A percentile compares a stretch with the other conserved stretches of the same genome.
phyloP scores from a whole-genome alignment of 1,140 invertebrate species.

The Caenorhabditis brenneri region DNA sequence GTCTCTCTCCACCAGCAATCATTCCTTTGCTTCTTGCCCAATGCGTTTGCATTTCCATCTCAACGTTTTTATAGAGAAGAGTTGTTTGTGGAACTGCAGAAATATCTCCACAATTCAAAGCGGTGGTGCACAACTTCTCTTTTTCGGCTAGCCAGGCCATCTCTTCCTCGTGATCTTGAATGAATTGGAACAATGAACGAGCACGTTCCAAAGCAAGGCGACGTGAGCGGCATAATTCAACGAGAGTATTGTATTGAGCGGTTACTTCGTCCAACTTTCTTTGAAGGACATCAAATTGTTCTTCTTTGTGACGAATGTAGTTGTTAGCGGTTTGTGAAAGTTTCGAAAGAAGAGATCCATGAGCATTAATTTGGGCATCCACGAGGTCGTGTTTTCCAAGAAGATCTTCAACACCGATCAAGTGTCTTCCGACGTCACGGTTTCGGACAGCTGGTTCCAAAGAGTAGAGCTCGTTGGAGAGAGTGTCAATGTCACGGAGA shows the following conservation, averaged over 20 bases:
- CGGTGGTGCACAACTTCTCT: conserved; percentile 85
- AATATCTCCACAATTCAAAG: conserved; percentile 90
- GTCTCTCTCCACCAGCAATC: conserved; percentile 77
- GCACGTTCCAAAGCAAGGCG: conserved; percentile 86
- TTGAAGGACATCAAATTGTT: conserved; percentile 67
- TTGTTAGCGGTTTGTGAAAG: conserved; percentile 73
- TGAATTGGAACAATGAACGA: conserved; percentile 89
- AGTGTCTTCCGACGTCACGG: conserved; percentile 86
- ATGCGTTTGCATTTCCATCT: conserved; percentile 88
- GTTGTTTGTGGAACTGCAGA: conserved; percentile 85
- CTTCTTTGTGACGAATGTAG: conserved; percentile 71
- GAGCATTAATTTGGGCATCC: conserved; percentile 76
- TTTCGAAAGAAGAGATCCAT: conserved; percentile 77
- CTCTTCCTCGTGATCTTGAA: conserved; percentile 89
- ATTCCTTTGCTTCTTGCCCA: conserved; percentile 82
- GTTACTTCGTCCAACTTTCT: conserved; percentile 61
- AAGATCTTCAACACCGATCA: conserved; percentile 89
- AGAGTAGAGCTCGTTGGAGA: conserved; percentile 78
- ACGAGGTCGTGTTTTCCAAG: conserved; percentile 89
- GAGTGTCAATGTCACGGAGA: conserved; percentile 77
- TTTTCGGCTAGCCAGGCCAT: conserved; percentile 91
- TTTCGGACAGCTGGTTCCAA: conserved; percentile 80
- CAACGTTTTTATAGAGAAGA: conserved; percentile 88
- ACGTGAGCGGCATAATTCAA: conserved; percentile 80
- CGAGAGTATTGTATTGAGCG: conserved; percentile 72